phyloP scores from a whole-genome alignment of 2,113 vertebrate genomes.

The Brachypodius melanocephalos region DNA sequence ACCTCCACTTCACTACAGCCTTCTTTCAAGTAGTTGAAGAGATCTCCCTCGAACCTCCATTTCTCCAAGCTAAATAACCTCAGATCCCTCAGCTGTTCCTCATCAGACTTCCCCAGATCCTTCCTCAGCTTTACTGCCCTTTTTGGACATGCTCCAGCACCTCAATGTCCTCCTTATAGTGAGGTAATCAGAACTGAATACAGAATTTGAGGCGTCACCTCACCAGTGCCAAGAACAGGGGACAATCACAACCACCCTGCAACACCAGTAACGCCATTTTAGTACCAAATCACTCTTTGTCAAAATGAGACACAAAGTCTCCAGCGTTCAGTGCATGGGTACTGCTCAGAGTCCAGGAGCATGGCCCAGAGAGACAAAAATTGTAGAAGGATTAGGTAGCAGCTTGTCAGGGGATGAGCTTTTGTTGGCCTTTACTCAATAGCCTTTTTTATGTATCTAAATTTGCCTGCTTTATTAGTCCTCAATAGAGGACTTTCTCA shows the following conservation, averaged over 20 bases:
- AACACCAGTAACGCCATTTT: background rate
- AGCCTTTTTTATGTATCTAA: background rate
- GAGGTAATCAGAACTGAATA: background rate
- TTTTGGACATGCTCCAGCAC: accelerated
- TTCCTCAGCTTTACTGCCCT: background rate
- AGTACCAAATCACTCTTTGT: background rate
- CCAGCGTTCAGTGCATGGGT: background rate
- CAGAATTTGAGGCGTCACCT: background rate
- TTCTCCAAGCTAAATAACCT: background rate
- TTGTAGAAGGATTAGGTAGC: background rate
- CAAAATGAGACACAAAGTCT: background rate
- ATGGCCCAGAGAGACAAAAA: background rate
- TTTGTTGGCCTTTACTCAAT: background rate
- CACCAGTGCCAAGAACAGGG: background rate
- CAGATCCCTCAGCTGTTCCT: background rate
- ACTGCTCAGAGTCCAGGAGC: background rate
- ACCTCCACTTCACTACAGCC: background rate
- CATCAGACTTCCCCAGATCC: background rate
- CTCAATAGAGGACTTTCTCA: background rate
- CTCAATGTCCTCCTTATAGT: background rate
- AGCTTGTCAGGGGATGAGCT: background rate
- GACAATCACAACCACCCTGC: accelerated
- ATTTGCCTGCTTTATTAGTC: background rate
- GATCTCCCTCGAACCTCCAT: background rate
- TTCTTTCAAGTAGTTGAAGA: background rate